Percentiles rank a stretch among this genome's conserved stretches.
Conservation (phyloP, 2,888 invertebrate species). For the Caenorhabditis sp. region DNA sequence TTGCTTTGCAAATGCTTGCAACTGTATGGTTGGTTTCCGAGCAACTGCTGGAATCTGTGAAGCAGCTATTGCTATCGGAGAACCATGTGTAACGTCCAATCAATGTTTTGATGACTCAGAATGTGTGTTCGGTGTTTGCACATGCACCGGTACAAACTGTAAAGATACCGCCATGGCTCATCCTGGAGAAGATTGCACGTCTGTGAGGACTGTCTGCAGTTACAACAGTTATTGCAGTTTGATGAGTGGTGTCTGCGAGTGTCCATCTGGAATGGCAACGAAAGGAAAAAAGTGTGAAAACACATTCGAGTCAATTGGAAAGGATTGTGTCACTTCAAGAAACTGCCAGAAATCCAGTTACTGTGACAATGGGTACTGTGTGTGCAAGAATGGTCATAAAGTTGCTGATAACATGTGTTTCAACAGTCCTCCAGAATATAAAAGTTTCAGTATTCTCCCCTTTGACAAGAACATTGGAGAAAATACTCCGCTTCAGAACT, state of each 20-base stretch:
- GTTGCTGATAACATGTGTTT: conserved; percentile 44
- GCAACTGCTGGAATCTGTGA: conserved; percentile 73
- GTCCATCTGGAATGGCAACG: conserved; percentile 78
- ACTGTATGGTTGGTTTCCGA: conserved; percentile 78
- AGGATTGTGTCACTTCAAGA: conserved; percentile 75
- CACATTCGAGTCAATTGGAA: conserved; percentile 74
- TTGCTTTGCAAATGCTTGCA: conserved; percentile 77
- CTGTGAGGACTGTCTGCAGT: conserved; percentile 71
- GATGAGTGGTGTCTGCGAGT: conserved; percentile 82
- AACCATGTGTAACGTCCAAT: conserved; percentile 68
- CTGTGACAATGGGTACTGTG: conserved; percentile 81
- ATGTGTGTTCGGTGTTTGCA: conserved; percentile 70
- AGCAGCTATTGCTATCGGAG: conserved; percentile 65
- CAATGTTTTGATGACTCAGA: conserved; percentile 71
- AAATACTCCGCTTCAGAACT: conserved; percentile 63
- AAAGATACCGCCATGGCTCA: conserved; percentile 69
- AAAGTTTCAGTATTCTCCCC: conserved; percentile 57
- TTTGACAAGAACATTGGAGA: conserved; percentile 60
- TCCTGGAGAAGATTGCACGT: conserved; percentile 78
- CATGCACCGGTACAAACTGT: conserved; percentile 69
- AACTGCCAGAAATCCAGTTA: conserved; percentile 79
- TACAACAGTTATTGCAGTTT: conserved; percentile 77
- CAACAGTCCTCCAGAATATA: conserved; percentile 63
- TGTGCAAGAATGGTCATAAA: conserved; percentile 73
- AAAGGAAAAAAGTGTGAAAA: conserved; percentile 73